Conservation (phyloP, 2,113 vertebrate species). For the Pseudopodoces humilis region DNA sequence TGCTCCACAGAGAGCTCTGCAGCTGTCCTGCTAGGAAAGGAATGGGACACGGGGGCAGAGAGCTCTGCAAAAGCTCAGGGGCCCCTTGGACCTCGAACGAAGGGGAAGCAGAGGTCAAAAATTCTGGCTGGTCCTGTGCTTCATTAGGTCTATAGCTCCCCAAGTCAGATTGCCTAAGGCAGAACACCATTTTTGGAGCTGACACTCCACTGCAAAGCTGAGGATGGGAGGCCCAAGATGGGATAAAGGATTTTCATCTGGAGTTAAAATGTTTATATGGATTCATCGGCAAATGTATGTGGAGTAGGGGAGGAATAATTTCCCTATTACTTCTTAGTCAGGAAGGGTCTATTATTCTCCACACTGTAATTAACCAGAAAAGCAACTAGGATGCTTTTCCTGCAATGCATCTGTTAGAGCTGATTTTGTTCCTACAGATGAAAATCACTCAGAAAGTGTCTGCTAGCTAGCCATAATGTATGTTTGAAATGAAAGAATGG, state of each 20-base stretch:
- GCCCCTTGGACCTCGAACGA: not conserved
- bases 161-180: not conserved
- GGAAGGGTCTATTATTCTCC: not conserved
- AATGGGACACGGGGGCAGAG: not conserved
- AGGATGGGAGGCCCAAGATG: not conserved
- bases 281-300: not conserved
- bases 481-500: not conserved
- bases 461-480: not conserved
- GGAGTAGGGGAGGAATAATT: not conserved
- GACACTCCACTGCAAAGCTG: not conserved
- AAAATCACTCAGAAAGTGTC: not conserved
- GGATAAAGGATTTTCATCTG: not conserved
- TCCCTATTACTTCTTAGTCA: not conserved
- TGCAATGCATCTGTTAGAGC: not conserved
- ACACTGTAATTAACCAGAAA: not conserved
- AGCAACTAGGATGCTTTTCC: not conserved
- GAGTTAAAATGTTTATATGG: not conserved
- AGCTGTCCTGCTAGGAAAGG: not conserved
- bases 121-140: not conserved
- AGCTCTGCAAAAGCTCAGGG: not conserved
- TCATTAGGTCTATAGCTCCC: not conserved
- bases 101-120: conserved; percentile 12
- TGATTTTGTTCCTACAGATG: not conserved
- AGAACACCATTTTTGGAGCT: not conserved
- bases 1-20: not conserved